phyloP scores from a whole-genome alignment of 2,888 invertebrate species.

The Andrena chrysosceles region DNA sequence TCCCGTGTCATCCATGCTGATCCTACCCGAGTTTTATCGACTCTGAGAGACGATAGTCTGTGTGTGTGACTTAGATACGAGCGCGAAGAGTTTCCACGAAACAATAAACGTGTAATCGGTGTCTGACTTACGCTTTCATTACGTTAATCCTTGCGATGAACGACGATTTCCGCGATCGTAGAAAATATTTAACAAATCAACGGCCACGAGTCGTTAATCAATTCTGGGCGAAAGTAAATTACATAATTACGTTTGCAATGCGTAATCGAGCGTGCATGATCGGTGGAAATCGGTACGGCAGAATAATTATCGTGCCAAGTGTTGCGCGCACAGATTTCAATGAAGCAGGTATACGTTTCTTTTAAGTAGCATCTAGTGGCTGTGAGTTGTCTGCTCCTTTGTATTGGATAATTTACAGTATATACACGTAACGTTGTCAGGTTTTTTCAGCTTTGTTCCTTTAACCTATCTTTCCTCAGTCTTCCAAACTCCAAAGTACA shows the following conservation, averaged over 20 bases:
- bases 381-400: no score
- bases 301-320: constrained; percentile 8
- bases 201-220: not conserved
- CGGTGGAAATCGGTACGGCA: not conserved
- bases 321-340: not conserved
- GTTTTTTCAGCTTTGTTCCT: no score
- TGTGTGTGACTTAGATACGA: not conserved
- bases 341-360: not conserved
- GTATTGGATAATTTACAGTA: no score
- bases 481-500: no score
- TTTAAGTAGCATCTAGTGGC: no score
- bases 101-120: not conserved
- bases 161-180: not conserved
- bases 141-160: not conserved
- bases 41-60: not conserved
- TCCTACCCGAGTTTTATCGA: not conserved
- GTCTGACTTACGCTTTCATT: not conserved
- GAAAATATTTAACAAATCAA: constrained; percentile 4
- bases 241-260: constrained; percentile 32
- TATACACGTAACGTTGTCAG: no score
- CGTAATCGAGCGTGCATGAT: not conserved
- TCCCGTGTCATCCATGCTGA: not conserved
- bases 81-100: not conserved
- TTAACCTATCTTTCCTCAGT: no score
- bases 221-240: not conserved